Evolutionary conservation across 2,888 invertebrate genomes (phyloP).

Genomic region (Sinotaia quadrata): DNA sequence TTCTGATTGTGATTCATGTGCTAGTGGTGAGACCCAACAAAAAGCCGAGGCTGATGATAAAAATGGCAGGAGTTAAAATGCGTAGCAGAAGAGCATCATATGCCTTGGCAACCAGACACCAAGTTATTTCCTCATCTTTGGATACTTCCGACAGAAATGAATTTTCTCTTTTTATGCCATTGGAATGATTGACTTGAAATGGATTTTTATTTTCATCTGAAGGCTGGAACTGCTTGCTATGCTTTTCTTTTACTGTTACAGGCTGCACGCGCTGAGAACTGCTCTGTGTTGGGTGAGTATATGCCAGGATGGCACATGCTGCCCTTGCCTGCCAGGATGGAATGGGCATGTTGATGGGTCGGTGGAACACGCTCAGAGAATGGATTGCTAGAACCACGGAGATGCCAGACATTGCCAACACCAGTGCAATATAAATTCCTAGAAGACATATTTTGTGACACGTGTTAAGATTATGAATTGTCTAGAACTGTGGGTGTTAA

Average conservation of each 20-base stretch:
- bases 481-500: too few species aligned
- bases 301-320: too few species aligned
- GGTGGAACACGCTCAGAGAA: conserved; percentile 29
- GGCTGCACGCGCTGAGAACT: too few species aligned
- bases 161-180: too few species aligned
- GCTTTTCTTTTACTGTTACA: too few species aligned
- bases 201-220: too few species aligned
- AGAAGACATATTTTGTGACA: conserved; percentile 13
- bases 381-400: conserved; percentile 34
- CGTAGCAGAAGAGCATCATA: conserved; percentile 25
- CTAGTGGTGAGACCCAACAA: not conserved
- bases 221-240: too few species aligned
- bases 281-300: too few species aligned
- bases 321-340: conserved; percentile 19
- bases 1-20: too few species aligned
- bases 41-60: conserved; percentile 9
- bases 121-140: conserved; percentile 4
- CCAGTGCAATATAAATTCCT: conserved; percentile 36
- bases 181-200: too few species aligned
- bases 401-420: conserved; percentile 30
- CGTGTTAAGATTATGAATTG: too few species aligned
- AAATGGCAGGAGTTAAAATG: conserved; percentile 8
- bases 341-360: conserved; percentile 19
- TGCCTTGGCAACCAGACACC: conserved; percentile 16
- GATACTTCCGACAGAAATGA: not conserved